phyloP scores from a whole-genome alignment of 2,797 vertebrate species.

The Halcyon smyrnensis region DNA sequence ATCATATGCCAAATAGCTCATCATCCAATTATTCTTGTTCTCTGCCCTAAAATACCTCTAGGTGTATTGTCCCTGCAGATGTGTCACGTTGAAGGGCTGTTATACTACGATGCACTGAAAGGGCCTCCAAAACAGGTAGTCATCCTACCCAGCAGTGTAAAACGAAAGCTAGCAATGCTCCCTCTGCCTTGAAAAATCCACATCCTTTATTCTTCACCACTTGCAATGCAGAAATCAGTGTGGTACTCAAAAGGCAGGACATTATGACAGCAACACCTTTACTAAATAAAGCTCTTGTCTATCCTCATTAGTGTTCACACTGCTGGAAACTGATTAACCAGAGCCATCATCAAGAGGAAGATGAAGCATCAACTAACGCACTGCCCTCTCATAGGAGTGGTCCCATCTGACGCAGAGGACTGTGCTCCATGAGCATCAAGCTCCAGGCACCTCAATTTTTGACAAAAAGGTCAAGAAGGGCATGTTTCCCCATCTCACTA shows the following conservation, averaged over 20 bases:
- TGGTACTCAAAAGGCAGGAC: neutral
- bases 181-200: neutral
- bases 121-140: neutral
- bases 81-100: fast-evolving
- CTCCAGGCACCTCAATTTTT: neutral
- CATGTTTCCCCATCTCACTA: neutral
- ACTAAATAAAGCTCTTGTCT: neutral
- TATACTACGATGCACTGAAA: neutral
- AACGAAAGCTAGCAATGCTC: neutral
- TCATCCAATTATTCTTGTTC: neutral
- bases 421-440: neutral
- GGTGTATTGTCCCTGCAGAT: neutral
- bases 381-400: neutral
- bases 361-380: neutral
- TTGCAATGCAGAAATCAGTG: neutral
- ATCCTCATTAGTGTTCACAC: neutral
- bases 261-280: neutral
- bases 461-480: neutral
- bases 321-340: neutral
- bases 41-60: neutral
- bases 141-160: neutral
- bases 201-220: neutral
- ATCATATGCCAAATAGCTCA: neutral
- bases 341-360: neutral
- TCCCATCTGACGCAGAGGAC: neutral